phyloP scores from a whole-genome alignment of 2,888 invertebrate genomes.

The Aporophyla nigra region DNA sequence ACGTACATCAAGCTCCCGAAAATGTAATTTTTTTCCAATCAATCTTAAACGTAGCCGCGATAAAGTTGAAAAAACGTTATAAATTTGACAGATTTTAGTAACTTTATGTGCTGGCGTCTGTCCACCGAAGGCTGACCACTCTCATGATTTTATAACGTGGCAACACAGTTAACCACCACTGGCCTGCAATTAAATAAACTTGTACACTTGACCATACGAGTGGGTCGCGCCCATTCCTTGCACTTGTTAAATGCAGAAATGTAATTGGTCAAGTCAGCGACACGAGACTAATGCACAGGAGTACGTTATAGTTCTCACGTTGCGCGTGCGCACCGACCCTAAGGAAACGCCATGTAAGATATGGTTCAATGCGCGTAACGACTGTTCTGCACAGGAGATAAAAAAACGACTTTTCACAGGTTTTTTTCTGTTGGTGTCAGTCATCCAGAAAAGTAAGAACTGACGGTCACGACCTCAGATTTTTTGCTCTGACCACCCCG shows the following conservation, averaged over 20 bases:
- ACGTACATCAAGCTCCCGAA: too few relatives aligned
- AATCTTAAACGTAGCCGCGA: too few relatives aligned
- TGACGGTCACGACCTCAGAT: constrained; percentile 16
- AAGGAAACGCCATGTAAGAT: constrained; percentile 82
- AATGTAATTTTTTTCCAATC: too few relatives aligned
- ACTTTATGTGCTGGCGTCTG: background rate
- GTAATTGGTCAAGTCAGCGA: constrained; percentile 80
- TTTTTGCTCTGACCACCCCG: constrained; percentile 17
- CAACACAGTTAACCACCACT: constrained; percentile 51
- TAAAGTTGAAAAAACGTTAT: too few relatives aligned
- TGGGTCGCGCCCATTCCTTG: constrained; percentile 72
- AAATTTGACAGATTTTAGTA: too few relatives aligned
- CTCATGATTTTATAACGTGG: constrained; percentile 23
- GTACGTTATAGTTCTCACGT: constrained; percentile 86
- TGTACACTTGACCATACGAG: constrained; percentile 66
- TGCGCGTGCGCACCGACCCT: constrained; percentile 74
- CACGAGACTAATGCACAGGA: constrained; percentile 81
- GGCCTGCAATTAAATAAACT: constrained; percentile 59
- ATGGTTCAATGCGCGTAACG: constrained; percentile 88
- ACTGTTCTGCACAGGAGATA: constrained; percentile 72
- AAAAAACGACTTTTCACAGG: constrained; percentile 76
- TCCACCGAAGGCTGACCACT: constrained; percentile 35
- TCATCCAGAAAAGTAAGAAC: constrained; percentile 46
- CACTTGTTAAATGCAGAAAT: constrained; percentile 83
- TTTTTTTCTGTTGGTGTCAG: constrained; percentile 50